Evolutionary conservation across 2,113 vertebrate genomes (phyloP).

Genomic region (Ptilonorhynchus violaceus): DNA sequence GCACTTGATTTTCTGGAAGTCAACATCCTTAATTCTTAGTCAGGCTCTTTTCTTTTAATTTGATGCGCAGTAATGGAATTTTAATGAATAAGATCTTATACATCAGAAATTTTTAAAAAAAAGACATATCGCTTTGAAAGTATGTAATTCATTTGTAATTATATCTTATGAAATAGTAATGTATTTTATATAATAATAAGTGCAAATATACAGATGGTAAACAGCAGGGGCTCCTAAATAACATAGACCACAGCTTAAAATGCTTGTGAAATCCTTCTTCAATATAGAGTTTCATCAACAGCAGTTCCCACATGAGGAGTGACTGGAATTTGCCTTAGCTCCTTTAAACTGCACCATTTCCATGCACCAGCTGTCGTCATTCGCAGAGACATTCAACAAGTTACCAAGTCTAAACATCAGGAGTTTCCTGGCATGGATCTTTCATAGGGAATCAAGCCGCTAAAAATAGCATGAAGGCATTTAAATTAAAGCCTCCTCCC

Average conservation of each 20-base stretch:
- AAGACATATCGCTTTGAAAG: background rate
- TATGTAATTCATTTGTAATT: background rate
- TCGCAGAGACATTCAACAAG: background rate
- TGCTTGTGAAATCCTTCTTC: background rate
- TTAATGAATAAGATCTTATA: background rate
- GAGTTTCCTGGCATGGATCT: background rate
- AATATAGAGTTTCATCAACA: background rate
- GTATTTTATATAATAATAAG: background rate
- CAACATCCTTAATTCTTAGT: background rate
- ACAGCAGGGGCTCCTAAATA: background rate
- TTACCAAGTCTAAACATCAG: rapidly evolving
- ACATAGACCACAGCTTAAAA: background rate
- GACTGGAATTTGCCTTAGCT: background rate
- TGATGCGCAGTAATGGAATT: background rate
- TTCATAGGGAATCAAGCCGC: background rate
- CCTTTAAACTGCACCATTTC: background rate
- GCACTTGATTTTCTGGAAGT: background rate
- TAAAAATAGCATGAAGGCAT: background rate
- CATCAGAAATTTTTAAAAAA: background rate
- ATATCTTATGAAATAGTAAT: background rate
- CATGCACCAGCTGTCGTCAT: background rate
- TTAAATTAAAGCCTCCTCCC: background rate
- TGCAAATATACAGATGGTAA: background rate
- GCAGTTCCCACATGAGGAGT: background rate
- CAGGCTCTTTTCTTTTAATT: background rate